Base-by-base conservation (phyloP, 2,797 vertebrate species). In the Hapalemur alaotrensis region DNA sequence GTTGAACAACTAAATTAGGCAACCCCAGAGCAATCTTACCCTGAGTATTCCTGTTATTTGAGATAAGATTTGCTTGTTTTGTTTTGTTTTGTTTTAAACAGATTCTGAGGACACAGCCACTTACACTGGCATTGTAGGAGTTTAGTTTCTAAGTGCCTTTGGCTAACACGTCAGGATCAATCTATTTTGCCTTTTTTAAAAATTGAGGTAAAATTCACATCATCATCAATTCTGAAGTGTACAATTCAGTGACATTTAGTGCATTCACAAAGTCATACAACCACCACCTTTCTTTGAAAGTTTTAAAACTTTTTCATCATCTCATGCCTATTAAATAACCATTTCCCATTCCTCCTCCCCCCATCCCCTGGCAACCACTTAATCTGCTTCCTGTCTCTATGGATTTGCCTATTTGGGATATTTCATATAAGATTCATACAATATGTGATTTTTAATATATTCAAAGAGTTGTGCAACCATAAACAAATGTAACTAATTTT, bases 91-190 rank as follows among this genome's bases (percentile, higher is more conserved):
- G 43, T 46, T 46, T 57, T 57, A 57, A 35, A 28, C 28, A 88
- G 63, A 86, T 52, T 79, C 59, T 81, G 20, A 90, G 28, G 22
- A 85, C 46, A 63, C 7, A 87, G 88, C 25, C 73, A 81, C 48
- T 81, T 2, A 92, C 57, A 59, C 28, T 38, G 32, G 54, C 57
- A 76, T 30, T 63, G 23, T 3, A 35, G 48, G n/a, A 82, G 48
- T 83, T 94, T 69, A 76, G 32, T 78, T 70, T 84, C 70, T 48
- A 75, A 91, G 22, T 91, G 72, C 43, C 52, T 90, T 35, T 95
- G 43, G 35, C n/a, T 85, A 69, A 46, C 57, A 43, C 23, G 46
- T 80, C 65, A 86, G 13, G 46, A 91, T 63, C 46, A 73, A 80
- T 65, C 75, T 73, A 81, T 82, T 88, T 59, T 88, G 63, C 73